These are phyloP conservation scores for Pogonocichla stellata DNA, from an alignment of 2,113 vertebrate genomes.

Conservation along the genomic window DNA sequence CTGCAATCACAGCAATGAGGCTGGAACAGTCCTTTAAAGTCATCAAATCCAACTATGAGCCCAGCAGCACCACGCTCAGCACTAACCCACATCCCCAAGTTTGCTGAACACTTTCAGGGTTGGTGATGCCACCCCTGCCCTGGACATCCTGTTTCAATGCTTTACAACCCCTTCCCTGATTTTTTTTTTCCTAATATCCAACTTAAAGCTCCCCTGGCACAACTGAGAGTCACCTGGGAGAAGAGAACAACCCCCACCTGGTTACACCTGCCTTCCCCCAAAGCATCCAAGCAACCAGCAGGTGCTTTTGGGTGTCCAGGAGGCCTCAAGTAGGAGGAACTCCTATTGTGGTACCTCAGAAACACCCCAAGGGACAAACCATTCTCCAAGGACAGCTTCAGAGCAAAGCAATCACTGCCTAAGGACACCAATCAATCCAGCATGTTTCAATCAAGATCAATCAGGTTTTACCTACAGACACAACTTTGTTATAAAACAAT, in stretches of 20 bases:
- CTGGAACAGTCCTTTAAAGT: background rate
- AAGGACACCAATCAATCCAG: background rate
- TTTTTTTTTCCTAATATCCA: background rate
- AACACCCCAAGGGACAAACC: background rate
- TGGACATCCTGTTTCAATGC: background rate
- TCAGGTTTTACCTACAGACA: background rate
- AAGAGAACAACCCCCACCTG: fast-evolving
- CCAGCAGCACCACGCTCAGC: background rate
- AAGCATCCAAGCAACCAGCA: background rate
- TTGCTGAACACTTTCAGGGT: background rate
- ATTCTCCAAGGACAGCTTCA: background rate
- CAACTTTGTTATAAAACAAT: background rate
- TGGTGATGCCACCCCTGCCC: background rate
- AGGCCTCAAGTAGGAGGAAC: background rate
- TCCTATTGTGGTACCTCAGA: fast-evolving
- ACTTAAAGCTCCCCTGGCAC: background rate
- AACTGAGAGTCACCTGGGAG: background rate
- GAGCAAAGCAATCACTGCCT: background rate
- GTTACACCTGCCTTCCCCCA: background rate
- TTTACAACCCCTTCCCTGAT: background rate
- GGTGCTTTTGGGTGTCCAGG: background rate
- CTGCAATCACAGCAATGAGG: background rate
- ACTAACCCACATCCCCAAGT: background rate
- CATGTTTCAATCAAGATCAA: background rate
- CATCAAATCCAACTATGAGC: background rate